phyloP scores from a whole-genome alignment of 2,797 vertebrate genomes.

The Iguana delicatissima region DNA sequence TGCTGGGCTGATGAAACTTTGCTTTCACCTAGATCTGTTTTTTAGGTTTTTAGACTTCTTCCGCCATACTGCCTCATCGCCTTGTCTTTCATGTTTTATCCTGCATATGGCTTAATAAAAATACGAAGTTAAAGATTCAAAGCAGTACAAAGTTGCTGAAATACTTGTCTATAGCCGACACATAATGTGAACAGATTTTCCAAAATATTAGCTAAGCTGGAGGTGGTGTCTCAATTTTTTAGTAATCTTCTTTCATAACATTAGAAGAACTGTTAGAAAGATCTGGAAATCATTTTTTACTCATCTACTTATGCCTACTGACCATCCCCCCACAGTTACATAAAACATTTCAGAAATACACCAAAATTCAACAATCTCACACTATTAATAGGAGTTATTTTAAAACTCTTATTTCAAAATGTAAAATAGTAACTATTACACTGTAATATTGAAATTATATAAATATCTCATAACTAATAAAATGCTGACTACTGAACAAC shows the following conservation, averaged over 20 bases:
- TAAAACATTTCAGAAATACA: neutral
- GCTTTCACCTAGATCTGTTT: neutral
- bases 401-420: neutral
- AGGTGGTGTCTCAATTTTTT: neutral
- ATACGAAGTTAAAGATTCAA: neutral
- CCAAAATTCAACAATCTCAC: conserved; percentile 17
- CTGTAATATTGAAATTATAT: neutral
- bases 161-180: neutral
- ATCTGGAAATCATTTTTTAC: neutral
- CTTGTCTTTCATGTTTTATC: too few relatives aligned
- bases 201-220: neutral
- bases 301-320: neutral
- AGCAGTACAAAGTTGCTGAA: neutral
- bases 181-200: neutral
- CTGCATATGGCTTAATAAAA: neutral
- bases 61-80: neutral
- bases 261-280: neutral
- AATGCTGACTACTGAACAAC: neutral
- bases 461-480: neutral
- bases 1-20: neutral
- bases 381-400: neutral
- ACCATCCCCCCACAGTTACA: neutral
- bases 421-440: neutral
- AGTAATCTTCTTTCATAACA: neutral
- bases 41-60: neutral